phyloP scores from a whole-genome alignment of 2,797 vertebrate genomes.

The Crenuchus spilurus region DNA sequence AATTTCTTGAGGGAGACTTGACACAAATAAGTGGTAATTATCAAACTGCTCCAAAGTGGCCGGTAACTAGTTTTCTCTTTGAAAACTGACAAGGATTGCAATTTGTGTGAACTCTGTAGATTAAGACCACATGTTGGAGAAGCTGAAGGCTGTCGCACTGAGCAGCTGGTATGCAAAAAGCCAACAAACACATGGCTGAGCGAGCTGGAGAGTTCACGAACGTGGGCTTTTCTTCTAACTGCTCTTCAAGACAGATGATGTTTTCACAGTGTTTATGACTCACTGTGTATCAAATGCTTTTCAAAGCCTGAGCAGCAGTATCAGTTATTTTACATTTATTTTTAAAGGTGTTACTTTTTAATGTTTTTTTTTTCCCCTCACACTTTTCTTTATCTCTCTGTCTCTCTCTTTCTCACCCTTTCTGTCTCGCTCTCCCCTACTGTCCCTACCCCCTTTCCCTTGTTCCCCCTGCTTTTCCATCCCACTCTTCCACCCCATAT shows the following conservation, averaged over 20 bases:
- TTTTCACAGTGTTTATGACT: constrained; percentile 9
- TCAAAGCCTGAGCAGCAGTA: not conserved
- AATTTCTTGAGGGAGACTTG: constrained; percentile 52
- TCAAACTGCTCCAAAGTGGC: constrained; percentile 63
- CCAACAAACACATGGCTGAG: constrained; percentile 28
- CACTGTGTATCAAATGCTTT: constrained; percentile 9
- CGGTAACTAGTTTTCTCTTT: constrained; percentile 59
- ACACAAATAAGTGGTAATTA: constrained; percentile 69
- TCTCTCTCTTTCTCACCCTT: not conserved
- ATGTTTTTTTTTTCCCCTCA: not conserved
- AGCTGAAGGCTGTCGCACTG: constrained; percentile 49
- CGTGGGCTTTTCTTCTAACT: not conserved
- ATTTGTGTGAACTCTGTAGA: constrained; percentile 67
- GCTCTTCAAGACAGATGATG: not conserved
- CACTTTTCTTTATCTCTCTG: not conserved
- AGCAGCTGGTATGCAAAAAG: constrained; percentile 61
- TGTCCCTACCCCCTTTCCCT: not conserved
- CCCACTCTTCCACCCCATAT: constrained; percentile 12
- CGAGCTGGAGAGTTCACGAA: not conserved
- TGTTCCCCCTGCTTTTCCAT: not conserved
- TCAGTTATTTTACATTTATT: not conserved
- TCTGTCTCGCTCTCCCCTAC: not conserved
- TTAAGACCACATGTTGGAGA: constrained; percentile 72
- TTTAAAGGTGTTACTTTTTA: no score
- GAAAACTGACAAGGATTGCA: constrained; percentile 67